These are phyloP conservation scores for Squalus acanthias DNA, from an alignment of 2,797 vertebrate genomes.

Conservation along the genomic window DNA sequence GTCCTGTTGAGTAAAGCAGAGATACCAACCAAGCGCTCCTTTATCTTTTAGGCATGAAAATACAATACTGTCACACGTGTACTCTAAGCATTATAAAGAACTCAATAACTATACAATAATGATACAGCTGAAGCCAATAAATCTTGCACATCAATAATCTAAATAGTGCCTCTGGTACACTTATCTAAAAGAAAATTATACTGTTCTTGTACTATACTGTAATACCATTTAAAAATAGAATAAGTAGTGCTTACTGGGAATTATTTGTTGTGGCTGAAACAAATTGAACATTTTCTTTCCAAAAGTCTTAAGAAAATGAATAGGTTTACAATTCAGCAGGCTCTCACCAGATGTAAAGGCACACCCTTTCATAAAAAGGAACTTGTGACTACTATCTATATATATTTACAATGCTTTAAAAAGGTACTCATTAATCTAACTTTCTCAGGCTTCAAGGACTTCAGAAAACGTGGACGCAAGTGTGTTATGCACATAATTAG, in stretches of 20 bases:
- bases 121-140: not conserved
- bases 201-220: not conserved
- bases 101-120: not conserved
- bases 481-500: not conserved
- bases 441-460: not conserved
- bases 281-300: not conserved
- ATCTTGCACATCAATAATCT: not conserved
- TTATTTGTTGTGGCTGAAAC: not conserved
- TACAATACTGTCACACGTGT: no score
- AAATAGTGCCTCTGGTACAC: not conserved
- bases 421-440: not conserved
- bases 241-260: not conserved
- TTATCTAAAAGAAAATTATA: not conserved
- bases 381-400: not conserved
- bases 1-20: not conserved
- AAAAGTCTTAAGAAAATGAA: not conserved
- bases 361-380: constrained; percentile 10
- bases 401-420: not conserved
- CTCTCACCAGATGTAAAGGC: not conserved
- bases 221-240: not conserved
- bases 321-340: constrained; percentile 3
- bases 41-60: no score
- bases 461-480: not conserved
- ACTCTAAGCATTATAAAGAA: not conserved
- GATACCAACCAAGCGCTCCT: not conserved